These are phyloP conservation scores for Upupa epops DNA, from an alignment of 2,113 vertebrate species.

Conservation along the genomic window DNA sequence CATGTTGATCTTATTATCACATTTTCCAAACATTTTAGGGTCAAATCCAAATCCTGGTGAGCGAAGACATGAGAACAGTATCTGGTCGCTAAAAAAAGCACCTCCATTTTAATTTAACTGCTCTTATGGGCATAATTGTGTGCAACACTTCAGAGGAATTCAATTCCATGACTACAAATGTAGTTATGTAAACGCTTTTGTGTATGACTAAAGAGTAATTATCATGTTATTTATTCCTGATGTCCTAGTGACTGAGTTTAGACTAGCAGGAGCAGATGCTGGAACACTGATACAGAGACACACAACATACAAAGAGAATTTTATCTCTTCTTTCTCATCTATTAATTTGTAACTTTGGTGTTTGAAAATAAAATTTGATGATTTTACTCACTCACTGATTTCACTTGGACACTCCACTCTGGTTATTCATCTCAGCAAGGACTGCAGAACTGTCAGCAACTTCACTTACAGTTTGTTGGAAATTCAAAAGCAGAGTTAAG, in stretches of 20 bases:
- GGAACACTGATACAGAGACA: neutral
- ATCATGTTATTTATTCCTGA: constrained; percentile 2
- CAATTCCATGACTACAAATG: neutral
- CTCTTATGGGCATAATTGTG: neutral
- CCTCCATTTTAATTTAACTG: neutral
- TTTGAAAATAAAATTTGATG: neutral
- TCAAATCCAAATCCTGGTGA: neutral
- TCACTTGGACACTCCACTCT: neutral
- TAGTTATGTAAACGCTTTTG: constrained; percentile 20
- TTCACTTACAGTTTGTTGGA: neutral
- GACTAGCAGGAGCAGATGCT: neutral
- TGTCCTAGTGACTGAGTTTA: neutral
- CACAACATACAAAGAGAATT: neutral
- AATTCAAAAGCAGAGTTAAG: neutral
- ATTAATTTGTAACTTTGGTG: neutral
- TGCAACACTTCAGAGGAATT: neutral
- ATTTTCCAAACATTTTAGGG: neutral
- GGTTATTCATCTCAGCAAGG: neutral
- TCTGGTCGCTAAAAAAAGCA: neutral
- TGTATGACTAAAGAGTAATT: neutral
- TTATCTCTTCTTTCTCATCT: neutral
- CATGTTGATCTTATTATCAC: neutral
- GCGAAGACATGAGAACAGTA: neutral
- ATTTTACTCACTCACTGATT: neutral
- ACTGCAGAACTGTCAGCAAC: neutral